These are phyloP conservation scores for Otocyon megalotis DNA, from an alignment of 2,113 vertebrate genomes.

Conservation along the genomic window DNA sequence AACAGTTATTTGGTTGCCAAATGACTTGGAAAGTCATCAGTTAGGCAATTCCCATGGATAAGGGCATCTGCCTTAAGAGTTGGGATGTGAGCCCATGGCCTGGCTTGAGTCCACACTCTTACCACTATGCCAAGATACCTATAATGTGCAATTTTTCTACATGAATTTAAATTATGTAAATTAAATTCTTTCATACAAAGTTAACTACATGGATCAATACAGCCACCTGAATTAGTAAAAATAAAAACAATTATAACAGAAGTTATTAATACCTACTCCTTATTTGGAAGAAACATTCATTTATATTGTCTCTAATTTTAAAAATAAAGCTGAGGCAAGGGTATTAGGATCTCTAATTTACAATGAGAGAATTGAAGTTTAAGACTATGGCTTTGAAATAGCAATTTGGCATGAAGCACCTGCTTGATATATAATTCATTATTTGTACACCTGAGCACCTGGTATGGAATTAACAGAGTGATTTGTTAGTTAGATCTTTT, in stretches of 20 bases:
- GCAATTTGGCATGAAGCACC: neutral
- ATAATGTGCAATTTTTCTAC: neutral
- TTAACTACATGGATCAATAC: neutral
- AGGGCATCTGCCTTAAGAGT: neutral
- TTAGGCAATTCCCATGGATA: neutral
- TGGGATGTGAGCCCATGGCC: neutral
- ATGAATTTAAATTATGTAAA: constrained; percentile 32
- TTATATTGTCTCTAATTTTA: neutral
- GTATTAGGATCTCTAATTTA: neutral
- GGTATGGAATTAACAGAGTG: neutral
- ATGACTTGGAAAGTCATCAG: neutral
- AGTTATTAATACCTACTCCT: neutral
- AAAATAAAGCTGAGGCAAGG: neutral
- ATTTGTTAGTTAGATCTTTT: neutral
- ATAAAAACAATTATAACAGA: neutral
- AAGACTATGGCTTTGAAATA: constrained; percentile 5
- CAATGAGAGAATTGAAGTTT: neutral
- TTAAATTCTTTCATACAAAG: neutral
- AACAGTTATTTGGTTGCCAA: neutral
- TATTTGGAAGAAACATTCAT: neutral
- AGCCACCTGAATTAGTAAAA: neutral
- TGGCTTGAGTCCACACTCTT: neutral
- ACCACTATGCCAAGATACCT: neutral
- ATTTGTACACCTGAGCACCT: neutral
- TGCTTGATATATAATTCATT: neutral